Evolutionary conservation across 2,797 vertebrate species (phyloP).

Genomic region (Tragelaphus eurycerus): DNA sequence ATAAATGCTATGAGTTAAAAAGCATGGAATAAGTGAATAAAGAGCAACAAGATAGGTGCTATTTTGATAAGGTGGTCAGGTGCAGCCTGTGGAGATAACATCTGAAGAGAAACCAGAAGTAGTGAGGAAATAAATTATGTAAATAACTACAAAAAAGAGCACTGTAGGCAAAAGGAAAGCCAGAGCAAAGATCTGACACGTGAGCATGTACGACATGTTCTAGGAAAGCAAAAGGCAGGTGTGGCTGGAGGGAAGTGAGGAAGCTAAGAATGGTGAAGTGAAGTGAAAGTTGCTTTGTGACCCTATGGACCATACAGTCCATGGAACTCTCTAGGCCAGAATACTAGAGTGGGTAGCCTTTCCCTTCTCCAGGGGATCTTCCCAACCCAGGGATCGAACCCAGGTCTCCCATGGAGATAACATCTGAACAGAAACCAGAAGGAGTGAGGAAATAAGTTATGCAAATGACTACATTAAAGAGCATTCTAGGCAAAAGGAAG

Average conservation of each 20-base stretch:
- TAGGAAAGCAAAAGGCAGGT: background rate
- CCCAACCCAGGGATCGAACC: background rate
- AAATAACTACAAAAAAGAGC: background rate
- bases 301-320: background rate
- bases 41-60: background rate
- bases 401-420: background rate
- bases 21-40: background rate
- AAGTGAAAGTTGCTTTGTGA: background rate
- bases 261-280: background rate
- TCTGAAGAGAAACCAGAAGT: background rate
- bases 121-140: background rate
- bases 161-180: background rate
- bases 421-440: background rate
- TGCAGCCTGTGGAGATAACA: background rate
- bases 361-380: background rate
- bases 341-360: background rate
- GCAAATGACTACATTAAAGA: background rate
- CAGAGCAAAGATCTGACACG: background rate
- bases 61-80: background rate
- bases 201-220: background rate
- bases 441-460: background rate
- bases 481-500: background rate
- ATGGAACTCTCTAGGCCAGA: background rate
- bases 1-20: background rate
- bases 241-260: background rate